These are phyloP conservation scores for Festucalex cinctus DNA, from an alignment of 2,113 vertebrate species.

Conservation along the genomic window DNA sequence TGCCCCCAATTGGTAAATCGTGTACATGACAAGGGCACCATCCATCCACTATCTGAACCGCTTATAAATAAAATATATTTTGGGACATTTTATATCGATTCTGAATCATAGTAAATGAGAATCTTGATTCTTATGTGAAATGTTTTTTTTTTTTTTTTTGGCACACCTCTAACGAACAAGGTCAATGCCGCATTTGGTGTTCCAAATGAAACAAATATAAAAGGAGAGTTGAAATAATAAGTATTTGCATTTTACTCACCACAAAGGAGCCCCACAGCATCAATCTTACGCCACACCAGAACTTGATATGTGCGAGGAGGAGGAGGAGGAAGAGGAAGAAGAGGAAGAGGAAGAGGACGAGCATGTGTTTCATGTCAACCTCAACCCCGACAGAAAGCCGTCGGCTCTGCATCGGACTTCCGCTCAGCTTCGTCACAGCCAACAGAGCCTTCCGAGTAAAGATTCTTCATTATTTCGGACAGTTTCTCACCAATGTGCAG, in stretches of 20 bases:
- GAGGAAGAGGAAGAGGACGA: no score
- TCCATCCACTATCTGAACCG: no score
- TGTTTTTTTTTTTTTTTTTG: no score
- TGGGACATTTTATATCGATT: no score
- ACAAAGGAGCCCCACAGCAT: not conserved
- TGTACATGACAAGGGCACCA: no score
- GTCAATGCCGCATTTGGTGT: not conserved
- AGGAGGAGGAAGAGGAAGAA: constrained; percentile 44
- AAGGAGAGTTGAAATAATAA: not conserved
- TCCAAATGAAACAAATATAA: not conserved
- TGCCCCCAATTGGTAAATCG: no score
- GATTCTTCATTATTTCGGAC: not conserved
- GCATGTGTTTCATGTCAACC: constrained; percentile 29
- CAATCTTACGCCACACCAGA: not conserved
- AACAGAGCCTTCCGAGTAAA: constrained; percentile 64
- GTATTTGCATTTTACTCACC: not conserved
- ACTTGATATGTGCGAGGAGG: constrained; percentile 9
- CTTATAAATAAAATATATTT: no score
- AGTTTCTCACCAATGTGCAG: not conserved
- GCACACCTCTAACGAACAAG: no score
- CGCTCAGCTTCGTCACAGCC: constrained; percentile 26
- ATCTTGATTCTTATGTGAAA: no score
- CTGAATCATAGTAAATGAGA: no score
- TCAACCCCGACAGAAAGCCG: constrained; percentile 20
- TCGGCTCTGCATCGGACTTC: constrained; percentile 32